These are phyloP conservation scores for Indicator maculatus DNA, from an alignment of 2,113 vertebrate genomes.

Conservation along the genomic window DNA sequence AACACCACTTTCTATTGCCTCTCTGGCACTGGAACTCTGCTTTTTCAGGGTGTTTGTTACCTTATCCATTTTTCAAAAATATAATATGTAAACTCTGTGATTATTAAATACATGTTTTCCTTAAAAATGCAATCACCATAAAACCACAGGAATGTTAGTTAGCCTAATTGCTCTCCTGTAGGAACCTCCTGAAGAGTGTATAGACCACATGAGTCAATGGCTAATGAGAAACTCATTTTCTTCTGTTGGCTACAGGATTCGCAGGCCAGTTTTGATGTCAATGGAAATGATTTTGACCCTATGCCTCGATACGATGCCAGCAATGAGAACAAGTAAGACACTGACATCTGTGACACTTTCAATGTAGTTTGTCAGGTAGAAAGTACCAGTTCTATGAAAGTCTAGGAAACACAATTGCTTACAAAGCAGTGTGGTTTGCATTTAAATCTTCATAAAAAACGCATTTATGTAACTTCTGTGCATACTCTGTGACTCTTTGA, in stretches of 20 bases:
- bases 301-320: slow-evolving; percentile 98
- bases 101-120: slow-evolving; percentile 19
- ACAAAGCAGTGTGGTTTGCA: not conserved
- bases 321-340: slow-evolving; percentile 98
- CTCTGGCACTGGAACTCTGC: not conserved
- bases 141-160: slow-evolving; percentile 43
- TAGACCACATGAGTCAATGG: slow-evolving; percentile 5
- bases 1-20: not conserved
- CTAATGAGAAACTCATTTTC: slow-evolving; percentile 49
- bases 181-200: slow-evolving; percentile 65
- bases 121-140: not conserved
- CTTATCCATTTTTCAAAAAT: not conserved
- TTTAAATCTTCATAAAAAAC: not conserved
- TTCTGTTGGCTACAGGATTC: slow-evolving; percentile 85
- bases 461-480: not conserved
- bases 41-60: not conserved
- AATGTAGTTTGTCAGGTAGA: not conserved
- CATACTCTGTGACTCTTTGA: not conserved
- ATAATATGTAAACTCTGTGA: not conserved
- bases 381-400: not conserved
- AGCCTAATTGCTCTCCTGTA: slow-evolving; percentile 60
- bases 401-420: not conserved
- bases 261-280: slow-evolving; percentile 96
- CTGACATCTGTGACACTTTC: not conserved
- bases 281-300: slow-evolving; percentile 96